A percentile compares a stretch with the other conserved stretches of the same genome.
Evolutionary conservation across 2,113 vertebrate genomes (phyloP).

Genomic region (Gavialis gangeticus): DNA sequence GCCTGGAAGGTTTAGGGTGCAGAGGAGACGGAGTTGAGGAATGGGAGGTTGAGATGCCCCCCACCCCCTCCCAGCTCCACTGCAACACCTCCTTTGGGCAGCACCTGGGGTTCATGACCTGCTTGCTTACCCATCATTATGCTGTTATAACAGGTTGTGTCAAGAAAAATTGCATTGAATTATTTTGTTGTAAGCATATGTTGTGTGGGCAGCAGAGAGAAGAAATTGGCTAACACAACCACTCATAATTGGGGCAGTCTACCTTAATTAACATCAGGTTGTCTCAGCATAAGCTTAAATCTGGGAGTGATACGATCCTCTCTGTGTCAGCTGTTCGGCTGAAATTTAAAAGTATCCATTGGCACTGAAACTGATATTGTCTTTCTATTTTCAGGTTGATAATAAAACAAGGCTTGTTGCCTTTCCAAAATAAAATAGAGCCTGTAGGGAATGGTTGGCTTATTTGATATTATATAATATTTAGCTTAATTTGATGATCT

Average conservation of each 20-base stretch:
- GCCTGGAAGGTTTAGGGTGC: too few relatives aligned
- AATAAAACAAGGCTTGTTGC: not conserved
- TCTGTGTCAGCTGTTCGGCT: fast-evolving
- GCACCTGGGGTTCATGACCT: too few relatives aligned
- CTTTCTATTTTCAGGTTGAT: not conserved
- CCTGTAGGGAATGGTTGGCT: not conserved
- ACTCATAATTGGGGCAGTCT: not conserved
- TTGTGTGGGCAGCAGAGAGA: not conserved
- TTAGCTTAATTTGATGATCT: not conserved
- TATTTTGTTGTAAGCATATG: not conserved
- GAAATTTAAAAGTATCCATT: not conserved
- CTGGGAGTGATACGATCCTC: not conserved
- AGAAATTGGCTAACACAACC: not conserved
- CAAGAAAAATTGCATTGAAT: not conserved
- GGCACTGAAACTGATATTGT: not conserved
- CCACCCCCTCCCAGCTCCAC: too few relatives aligned
- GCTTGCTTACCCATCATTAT: too few relatives aligned
- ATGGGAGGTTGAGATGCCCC: too few relatives aligned
- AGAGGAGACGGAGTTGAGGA: too few relatives aligned
- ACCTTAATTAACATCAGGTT: not conserved
- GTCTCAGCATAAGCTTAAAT: not conserved
- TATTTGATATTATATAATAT: not conserved
- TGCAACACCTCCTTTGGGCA: too few relatives aligned
- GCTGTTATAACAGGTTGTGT: too few relatives aligned
- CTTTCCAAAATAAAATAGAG: not conserved